These are phyloP conservation scores for Dorcus hopei DNA, from an alignment of 2,888 invertebrate species.

Conservation along the genomic window DNA sequence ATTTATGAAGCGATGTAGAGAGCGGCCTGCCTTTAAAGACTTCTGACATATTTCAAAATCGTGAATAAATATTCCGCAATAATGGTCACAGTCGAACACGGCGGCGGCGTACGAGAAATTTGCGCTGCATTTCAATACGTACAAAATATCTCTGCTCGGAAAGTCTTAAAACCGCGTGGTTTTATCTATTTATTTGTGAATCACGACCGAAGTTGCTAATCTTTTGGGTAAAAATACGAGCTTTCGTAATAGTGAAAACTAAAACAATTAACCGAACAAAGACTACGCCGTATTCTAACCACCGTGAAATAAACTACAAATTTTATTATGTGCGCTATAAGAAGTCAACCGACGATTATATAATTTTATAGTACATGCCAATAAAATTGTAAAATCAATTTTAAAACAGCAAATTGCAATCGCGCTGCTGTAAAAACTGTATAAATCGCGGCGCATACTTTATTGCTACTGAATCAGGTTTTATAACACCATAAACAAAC, in stretches of 20 bases:
- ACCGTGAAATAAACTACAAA: no score
- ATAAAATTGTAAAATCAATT: background rate
- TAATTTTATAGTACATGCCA: background rate
- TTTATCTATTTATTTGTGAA: no score
- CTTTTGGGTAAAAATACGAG: no score
- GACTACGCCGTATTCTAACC: no score
- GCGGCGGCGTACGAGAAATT: no score
- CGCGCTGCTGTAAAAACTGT: slow-evolving; percentile 4
- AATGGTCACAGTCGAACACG: background rate
- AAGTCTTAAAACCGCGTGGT: no score
- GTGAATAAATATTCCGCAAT: slow-evolving; percentile 26
- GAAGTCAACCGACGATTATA: background rate
- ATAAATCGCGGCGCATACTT: slow-evolving; percentile 6
- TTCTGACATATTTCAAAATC: slow-evolving; percentile 35
- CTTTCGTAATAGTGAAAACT: no score
- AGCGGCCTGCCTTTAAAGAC: slow-evolving; percentile 27
- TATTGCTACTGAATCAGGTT: slow-evolving; percentile 12
- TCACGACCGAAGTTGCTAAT: no score
- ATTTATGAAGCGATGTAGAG: slow-evolving; percentile 31
- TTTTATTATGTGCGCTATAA: background rate
- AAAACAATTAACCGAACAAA: no score
- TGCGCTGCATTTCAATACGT: no score
- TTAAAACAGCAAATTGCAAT: slow-evolving; percentile 1
- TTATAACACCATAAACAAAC: slow-evolving; percentile 11
- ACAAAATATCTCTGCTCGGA: no score